Evolutionary conservation across 1,140 invertebrate species (phyloP).

Genomic region (Dryas iulia): DNA sequence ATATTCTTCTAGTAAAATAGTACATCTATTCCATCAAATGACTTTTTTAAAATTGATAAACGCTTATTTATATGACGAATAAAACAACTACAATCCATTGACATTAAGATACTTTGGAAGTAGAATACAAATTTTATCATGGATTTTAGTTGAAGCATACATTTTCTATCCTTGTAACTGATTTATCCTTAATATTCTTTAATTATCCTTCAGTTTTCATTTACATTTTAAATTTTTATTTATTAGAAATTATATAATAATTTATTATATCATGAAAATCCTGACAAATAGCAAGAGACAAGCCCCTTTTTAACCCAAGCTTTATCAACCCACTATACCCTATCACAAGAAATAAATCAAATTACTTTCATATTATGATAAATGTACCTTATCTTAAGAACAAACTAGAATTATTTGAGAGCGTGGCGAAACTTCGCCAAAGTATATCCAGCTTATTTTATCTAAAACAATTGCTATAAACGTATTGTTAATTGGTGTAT

Average conservation of each 20-base stretch:
- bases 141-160: no score
- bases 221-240: no score
- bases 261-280: neutral
- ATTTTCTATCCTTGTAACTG: no score
- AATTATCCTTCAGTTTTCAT: no score
- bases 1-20: no score
- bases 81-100: no score
- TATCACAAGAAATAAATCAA: neutral
- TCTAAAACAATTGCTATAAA: slow-evolving; percentile 5
- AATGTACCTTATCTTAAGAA: neutral
- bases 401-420: neutral
- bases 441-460: neutral
- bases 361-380: neutral
- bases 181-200: no score
- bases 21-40: no score
- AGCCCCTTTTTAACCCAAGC: neutral
- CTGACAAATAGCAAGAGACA: neutral
- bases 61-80: no score
- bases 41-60: no score
- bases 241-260: neutral
- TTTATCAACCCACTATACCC: neutral
- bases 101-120: no score
- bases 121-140: no score
- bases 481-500: slow-evolving; percentile 17
- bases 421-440: neutral